Evolutionary conservation across 2,888 invertebrate genomes (phyloP), one percentile per base, ranked within the genome.

Genomic region (Galerucella calmariensis): DNA sequence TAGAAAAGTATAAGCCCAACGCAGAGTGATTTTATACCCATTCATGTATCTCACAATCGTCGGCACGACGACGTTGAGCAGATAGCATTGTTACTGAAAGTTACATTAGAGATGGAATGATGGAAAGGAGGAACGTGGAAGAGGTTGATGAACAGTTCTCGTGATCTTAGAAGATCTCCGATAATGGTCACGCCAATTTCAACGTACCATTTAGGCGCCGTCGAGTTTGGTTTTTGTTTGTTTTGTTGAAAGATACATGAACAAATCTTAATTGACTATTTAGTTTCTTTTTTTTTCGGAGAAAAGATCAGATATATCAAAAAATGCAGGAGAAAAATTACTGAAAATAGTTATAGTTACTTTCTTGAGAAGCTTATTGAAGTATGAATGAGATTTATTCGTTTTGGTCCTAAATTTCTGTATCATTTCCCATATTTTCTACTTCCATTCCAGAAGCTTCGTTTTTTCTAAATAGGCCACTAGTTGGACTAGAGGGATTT

Each of bases 91-190:
- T 67, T 67, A 27, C 24, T 48, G 11, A 67, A 67, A 67, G 51
- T 51, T 67, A 56, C 53, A 48, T 51, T 53, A 35, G 51, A 35
- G 27, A 51, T 61, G 61, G 56, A 35, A 65, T 16, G 63, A 44
- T 65, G 10, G 46, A 65, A 20, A 65, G 63, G 46, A 62, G 41
- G n/a, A 41, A 62, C 35, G 24, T 12, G 56, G 41, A 68, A 35
- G 41, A 44, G 58, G 68, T 58, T 68, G 67, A 67, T 56, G 67
- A 56, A 56, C 67, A 53, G 16, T 56, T 67, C n/a, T 68, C 68
- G 41, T 53, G 68, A 68, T 68, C 58, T 65, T 20, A n/a, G n/a
- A 41, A n/a, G 41, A 35, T 62, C 44, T 62, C n/a, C n/a, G 63
- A 44, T 46, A 65, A 20, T 65, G 14, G 63, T 65, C 63, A 65